Evolutionary conservation across 2,888 invertebrate genomes (phyloP), one percentile per base, ranked within the genome.

Genomic region (Tetranychus piercei): DNA sequence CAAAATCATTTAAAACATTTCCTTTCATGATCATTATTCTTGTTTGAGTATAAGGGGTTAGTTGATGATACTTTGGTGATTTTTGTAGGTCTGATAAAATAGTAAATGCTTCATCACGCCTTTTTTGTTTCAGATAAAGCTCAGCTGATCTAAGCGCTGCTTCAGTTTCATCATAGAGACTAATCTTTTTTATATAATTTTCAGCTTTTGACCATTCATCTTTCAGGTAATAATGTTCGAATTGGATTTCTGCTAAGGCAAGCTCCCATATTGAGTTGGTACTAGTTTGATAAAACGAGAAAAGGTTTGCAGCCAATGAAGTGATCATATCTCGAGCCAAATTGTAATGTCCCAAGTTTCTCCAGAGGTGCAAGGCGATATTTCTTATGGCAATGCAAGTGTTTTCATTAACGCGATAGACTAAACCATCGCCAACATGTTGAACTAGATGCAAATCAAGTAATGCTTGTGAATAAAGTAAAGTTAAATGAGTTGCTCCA

Each of bases 361-460:
- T 18, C 77, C 77, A 77, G 15, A 76, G 15, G 66, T 77, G 75
- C 0, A 67, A 45, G 9, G 77, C 77, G 11, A 75, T 71, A 71
- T 77, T 77, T 55, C 76, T 70, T 6, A 75, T 44, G 22, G 73
- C 74, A 55, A 77, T 76, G 23, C 69, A 69, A n/a, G 76, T 76
- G 20, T 73, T 75, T 64, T 77, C 77, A 73, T 76, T 75, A 4
- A 76, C 72, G n/a, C 66, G 73, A 66, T 69, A 73, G 20, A 77
- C 74, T 43, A 67, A 44, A 23, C 72, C 76, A 43, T 77, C 69
- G 20, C 74, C 76, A 23, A 76, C 65, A n/a, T 67, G 72, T 34
- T 77, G 76, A n/a, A 77, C 73, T 15, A 74, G 44, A 74, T 76
- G 65, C 55, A 77, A 44, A 55, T 75, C 75, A n/a, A 76, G 70